Base-by-base conservation (phyloP, 2,113 vertebrate species). In the Sterrhoptilus dennistouni region DNA sequence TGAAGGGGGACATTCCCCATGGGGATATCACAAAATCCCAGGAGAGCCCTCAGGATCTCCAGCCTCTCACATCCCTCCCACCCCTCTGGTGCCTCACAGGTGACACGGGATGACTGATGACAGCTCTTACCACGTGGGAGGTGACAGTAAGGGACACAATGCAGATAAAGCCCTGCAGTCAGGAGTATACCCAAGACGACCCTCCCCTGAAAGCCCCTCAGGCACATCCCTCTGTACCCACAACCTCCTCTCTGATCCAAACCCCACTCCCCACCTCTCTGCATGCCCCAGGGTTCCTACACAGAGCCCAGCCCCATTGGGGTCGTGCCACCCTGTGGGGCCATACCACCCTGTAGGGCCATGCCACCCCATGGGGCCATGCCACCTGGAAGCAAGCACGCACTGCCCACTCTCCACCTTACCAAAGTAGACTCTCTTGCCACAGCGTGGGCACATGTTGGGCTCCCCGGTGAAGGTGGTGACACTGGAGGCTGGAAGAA, bases 351-450 rank as follows among this genome's bases (percentile, higher is more conserved):
- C 50, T 10, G 27, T 52, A 15, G 27, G 50, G 19, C 54, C 31
- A 14, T 56, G 31, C 29, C 53, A 54, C 53, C 29, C 29, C 16
- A 7, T 19, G 52, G 35, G 35, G 28, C 53, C 18, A 11, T 53
- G 28, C 52, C 54, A 78, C 23, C 14, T 9, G 0, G 0, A 36
- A 25, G 14, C 36, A 29, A 0, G 9, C 18, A 44, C 9, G 5
- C 38, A 3, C 21, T 54, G 64, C 44, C 70, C 3, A 0, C 35
- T 72, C 1, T 0, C 18, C 78, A 53, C 35, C 99, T 98, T 97
- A 99, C 99, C 99, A 29, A 99, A 99, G 97, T 99, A 99, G 42
- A 99, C 99, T 93, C 98, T 99, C 98, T 99, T 99, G 98, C 98
- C 98, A 38, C 99, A 99, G 56, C 98, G 98, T 1, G 99, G 99